Percentiles rank a stretch among this genome's conserved stretches.
These are phyloP conservation scores for Panthera uncia DNA, from an alignment of 2,113 vertebrate genomes.

Conservation along the genomic window DNA sequence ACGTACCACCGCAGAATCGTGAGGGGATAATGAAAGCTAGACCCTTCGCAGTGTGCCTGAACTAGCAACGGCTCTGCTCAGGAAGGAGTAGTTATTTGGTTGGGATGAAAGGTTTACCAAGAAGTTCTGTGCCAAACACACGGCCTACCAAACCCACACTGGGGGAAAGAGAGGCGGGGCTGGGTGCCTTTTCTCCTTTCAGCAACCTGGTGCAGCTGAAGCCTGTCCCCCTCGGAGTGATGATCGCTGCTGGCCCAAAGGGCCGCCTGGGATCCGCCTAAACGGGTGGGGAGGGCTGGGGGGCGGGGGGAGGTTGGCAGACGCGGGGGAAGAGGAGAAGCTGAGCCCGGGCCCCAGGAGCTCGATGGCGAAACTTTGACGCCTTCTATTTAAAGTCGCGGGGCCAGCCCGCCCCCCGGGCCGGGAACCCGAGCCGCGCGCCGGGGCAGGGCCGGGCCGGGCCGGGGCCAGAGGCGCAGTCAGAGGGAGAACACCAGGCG, in stretches of 20 bases:
- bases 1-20: neutral
- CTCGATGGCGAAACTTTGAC: constrained; percentile 72
- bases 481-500: constrained; percentile 77
- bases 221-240: neutral
- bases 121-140: neutral
- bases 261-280: neutral
- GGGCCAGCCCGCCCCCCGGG: constrained; percentile 81
- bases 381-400: constrained; percentile 92
- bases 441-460: constrained; percentile 76
- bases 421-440: constrained; percentile 85
- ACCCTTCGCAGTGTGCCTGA: neutral
- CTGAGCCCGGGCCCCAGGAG: constrained; percentile 61
- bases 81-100: neutral
- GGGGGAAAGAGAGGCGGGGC: neutral
- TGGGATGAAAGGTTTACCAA: neutral
- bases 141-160: neutral
- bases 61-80: neutral
- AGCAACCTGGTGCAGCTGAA: neutral
- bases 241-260: neutral
- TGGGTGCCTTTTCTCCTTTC: neutral
- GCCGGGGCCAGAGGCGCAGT: constrained; percentile 79
- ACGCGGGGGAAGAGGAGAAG: neutral
- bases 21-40: neutral
- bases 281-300: neutral
- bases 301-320: constrained; percentile 1